Conservation (phyloP, 2,797 vertebrate species). For the Coreius guichenoti region DNA sequence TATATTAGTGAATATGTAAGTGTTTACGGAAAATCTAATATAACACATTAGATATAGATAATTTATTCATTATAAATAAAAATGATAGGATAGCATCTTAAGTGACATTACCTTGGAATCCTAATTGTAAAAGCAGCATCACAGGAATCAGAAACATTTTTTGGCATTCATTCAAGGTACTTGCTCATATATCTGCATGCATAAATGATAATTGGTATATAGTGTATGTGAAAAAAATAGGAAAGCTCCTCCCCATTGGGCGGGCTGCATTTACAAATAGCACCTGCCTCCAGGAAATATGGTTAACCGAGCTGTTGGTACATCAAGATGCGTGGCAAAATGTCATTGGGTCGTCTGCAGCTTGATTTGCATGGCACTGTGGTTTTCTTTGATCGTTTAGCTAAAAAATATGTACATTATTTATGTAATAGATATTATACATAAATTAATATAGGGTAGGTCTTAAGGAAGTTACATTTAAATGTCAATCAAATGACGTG, state of each 20-base stretch:
- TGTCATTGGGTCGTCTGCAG: background rate
- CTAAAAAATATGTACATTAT: background rate
- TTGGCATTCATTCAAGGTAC: constrained; percentile 28
- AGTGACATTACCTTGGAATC: constrained; percentile 67
- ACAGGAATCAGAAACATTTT: constrained; percentile 57
- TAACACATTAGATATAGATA: background rate
- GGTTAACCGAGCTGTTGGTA: background rate
- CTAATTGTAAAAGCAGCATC: constrained; percentile 64
- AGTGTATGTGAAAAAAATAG: constrained; percentile 30
- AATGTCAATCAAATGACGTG: background rate
- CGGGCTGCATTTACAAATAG: constrained; percentile 14
- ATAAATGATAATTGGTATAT: constrained; percentile 25
- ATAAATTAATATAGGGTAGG: background rate
- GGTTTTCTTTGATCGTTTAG: background rate
- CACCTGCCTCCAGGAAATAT: constrained; percentile 39
- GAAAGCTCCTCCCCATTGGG: constrained; percentile 39
- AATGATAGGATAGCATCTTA: background rate
- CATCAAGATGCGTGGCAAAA: background rate
- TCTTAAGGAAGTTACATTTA: background rate
- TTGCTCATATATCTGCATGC: background rate
- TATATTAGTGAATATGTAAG: background rate
- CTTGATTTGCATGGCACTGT: background rate
- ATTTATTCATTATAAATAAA: background rate
- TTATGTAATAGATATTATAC: background rate
- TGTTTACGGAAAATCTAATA: background rate